phyloP scores from a whole-genome alignment of 2,888 invertebrate species.

The Orthosia gracilis region DNA sequence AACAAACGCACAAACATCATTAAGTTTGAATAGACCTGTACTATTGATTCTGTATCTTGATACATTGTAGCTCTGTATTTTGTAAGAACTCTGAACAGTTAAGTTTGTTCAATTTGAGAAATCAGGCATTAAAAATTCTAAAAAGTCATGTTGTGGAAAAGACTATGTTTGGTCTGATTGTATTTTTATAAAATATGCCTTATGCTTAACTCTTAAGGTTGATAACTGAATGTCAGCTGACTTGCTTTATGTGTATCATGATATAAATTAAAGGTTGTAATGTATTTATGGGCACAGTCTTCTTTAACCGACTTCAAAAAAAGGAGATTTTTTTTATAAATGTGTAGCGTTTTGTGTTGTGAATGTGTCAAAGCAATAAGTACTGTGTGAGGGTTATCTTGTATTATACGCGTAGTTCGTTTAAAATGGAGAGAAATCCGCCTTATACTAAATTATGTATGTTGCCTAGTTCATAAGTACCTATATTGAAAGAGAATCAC shows the following conservation, averaged over 20 bases:
- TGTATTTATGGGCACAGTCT: neutral
- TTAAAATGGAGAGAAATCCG: constrained; percentile 42
- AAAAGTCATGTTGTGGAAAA: neutral
- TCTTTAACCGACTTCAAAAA: neutral
- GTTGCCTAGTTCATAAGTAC: constrained; percentile 36
- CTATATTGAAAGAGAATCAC: neutral
- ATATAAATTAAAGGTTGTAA: constrained; percentile 20
- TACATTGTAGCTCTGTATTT: neutral
- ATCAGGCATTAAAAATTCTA: neutral
- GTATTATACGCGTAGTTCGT: constrained; percentile 1
- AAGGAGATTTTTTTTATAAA: neutral
- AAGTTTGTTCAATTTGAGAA: neutral
- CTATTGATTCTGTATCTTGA: neutral
- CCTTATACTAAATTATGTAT: constrained; percentile 39
- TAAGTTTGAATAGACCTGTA: neutral
- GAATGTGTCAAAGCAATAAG: constrained; percentile 39
- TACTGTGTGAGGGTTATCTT: neutral
- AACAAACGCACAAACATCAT: no score
- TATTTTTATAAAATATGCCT: constrained; percentile 19
- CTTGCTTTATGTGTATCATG: constrained; percentile 1
- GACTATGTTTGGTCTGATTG: neutral
- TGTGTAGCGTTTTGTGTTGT: constrained; percentile 9
- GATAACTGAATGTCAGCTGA: neutral
- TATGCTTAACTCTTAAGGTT: constrained; percentile 12
- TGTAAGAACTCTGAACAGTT: neutral